Evolutionary conservation across 2,113 vertebrate species (phyloP), one percentile per base, ranked within the genome.

Genomic region (human (Homo sapiens)): DNA sequence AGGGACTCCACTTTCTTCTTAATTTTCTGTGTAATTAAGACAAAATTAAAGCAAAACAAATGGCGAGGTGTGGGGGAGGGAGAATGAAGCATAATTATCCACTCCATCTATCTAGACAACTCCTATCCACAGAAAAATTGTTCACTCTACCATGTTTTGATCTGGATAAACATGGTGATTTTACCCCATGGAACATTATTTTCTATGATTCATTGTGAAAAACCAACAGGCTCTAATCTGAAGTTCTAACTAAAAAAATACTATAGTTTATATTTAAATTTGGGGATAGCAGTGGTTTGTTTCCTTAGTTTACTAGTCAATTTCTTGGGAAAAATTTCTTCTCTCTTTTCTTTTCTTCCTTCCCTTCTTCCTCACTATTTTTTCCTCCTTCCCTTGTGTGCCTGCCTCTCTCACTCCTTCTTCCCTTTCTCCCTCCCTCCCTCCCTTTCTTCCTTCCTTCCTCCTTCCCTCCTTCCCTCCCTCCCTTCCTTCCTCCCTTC

Each of bases 11-110:
- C 55, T 84, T 96, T 94, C 66, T 50, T 96, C 70, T 80, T 84
- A 95, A 66, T 94, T 92, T 97, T 96, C 89, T 97, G 76, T 10
- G 22, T 73, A 90, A 92, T 90, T 83, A 96, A 72, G 90, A 79
- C 40, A 76, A 96, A 87, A 96, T 90, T 81, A 80, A 97, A 96
- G 68, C 64, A 59, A 70, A 95, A 76, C 48, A 88, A 95, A 93
- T 76, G 79, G 45, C 10, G 38, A 90, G 79, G 87, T 81, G 45
- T 59, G n/a, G 55, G 50, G 73, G 25, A 55, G 68, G 43, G 75
- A 82, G 61, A 25, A 8, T 6, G 78, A 16, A 27, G 50, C 5
- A 0, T 55, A 61, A 90, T 86, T 72, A 79, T 89, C 79, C 48
- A 82, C 85, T 87, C 76, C 40, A 73, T 48, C 64, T 57, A 25